Conservation (phyloP, 2,113 vertebrate genomes). For the Canis aureus region DNA sequence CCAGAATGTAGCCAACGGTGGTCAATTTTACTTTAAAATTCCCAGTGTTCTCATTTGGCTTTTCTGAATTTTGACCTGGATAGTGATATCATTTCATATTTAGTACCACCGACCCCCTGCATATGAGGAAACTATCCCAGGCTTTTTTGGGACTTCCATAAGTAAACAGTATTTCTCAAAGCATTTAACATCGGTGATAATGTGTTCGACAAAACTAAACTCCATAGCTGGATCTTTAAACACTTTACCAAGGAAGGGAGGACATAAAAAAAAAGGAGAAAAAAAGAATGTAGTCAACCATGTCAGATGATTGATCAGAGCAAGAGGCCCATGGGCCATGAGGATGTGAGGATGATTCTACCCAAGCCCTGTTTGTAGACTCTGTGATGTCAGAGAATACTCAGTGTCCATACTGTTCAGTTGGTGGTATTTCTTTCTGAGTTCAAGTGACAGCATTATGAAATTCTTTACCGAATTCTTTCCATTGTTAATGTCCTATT, state of each 20-base stretch:
- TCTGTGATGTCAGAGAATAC: neutral
- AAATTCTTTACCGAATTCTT: neutral
- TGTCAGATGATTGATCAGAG: neutral
- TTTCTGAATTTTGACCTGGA: neutral
- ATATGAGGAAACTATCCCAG: neutral
- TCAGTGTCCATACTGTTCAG: accelerated
- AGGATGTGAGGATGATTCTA: neutral
- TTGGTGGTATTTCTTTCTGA: neutral
- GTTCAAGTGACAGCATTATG: neutral
- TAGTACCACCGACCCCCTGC: neutral
- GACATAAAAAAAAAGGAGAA: neutral
- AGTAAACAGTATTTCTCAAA: neutral
- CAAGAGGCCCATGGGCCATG: neutral
- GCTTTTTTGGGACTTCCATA: neutral
- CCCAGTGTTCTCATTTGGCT: neutral
- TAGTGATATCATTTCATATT: neutral
- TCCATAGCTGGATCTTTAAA: neutral
- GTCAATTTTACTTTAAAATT: neutral
- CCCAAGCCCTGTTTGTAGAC: neutral
- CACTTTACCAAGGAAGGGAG: neutral
- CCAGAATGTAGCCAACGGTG: neutral
- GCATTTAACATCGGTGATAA: neutral
- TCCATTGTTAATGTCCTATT: neutral
- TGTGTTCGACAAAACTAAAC: neutral
- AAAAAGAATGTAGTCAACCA: neutral